These are phyloP conservation scores for Thereva unica DNA, from an alignment of 2,888 invertebrate species.

Conservation along the genomic window DNA sequence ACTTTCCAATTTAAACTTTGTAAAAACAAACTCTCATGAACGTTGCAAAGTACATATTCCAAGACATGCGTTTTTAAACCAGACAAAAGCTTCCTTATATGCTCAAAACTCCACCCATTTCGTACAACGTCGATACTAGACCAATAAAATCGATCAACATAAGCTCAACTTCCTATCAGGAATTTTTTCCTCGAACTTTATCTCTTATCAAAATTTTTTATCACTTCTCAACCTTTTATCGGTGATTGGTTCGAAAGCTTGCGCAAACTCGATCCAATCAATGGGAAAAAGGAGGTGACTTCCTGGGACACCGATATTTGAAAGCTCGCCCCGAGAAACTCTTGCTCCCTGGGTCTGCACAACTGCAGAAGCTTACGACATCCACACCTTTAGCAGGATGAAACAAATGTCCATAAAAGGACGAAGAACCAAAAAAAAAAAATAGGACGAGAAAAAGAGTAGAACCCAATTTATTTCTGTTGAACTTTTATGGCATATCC, in stretches of 20 bases:
- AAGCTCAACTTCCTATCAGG: neutral
- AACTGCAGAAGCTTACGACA: constrained; percentile 24
- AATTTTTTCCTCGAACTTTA: neutral
- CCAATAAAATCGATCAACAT: constrained; percentile 35
- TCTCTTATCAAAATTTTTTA: too few species aligned
- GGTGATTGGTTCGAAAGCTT: constrained; percentile 26
- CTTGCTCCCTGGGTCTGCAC: neutral
- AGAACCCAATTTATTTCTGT: constrained; percentile 35
- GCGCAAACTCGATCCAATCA: constrained; percentile 33
- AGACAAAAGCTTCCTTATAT: too few species aligned
- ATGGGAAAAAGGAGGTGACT: constrained; percentile 26
- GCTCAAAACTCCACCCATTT: constrained; percentile 22
- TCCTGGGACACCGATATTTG: constrained; percentile 1
- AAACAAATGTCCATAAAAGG: constrained; percentile 4
- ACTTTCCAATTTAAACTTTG: too few species aligned
- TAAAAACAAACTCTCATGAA: too few species aligned
- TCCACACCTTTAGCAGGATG: constrained; percentile 3
- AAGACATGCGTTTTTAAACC: too few species aligned
- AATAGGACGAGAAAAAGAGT: constrained; percentile 7
- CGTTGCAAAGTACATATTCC: too few species aligned
- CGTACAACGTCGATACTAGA: constrained; percentile 16
- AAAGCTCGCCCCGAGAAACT: constrained; percentile 14
- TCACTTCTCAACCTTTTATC: constrained; percentile 1
- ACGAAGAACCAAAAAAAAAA: constrained; percentile 31
- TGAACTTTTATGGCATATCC: constrained; percentile 32